These are phyloP conservation scores for Folsomia manolachei DNA, from an alignment of 2,888 invertebrate genomes.

Conservation along the genomic window DNA sequence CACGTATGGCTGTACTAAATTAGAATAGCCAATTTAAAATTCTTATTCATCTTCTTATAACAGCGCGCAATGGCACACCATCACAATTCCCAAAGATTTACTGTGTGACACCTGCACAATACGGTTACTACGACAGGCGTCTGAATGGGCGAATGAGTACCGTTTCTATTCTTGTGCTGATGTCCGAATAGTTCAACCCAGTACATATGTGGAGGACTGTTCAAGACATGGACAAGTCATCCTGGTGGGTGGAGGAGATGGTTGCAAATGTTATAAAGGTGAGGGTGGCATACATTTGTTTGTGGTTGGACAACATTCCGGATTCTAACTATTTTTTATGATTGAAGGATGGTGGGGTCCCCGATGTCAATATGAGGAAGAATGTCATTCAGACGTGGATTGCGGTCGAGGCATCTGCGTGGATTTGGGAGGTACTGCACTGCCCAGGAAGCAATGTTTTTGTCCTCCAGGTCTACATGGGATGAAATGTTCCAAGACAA, in stretches of 20 bases:
- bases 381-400: conserved; percentile 38
- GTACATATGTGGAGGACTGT: conserved; percentile 74
- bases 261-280: conserved; percentile 27
- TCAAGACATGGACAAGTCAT: conserved; percentile 76
- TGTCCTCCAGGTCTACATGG: conserved; percentile 42
- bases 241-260: conserved; percentile 60
- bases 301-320: neutral
- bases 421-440: conserved; percentile 43
- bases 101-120: conserved; percentile 85
- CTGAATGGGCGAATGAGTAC: conserved; percentile 65
- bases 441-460: conserved; percentile 47
- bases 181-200: conserved; percentile 66
- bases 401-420: conserved; percentile 54
- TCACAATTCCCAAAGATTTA: conserved; percentile 76
- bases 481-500: conserved; percentile 32
- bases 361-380: conserved; percentile 46
- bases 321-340: neutral
- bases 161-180: conserved; percentile 95
- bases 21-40: neutral
- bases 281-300: neutral
- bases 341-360: conserved; percentile 43
- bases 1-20: conserved; percentile 67
- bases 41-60: conserved; percentile 39
- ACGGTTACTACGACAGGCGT: conserved; percentile 81
- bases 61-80: conserved; percentile 78